Evolutionary conservation across 2,888 invertebrate genomes (phyloP), one percentile per base, ranked within the genome.

Genomic region (Chromoteleia sp.): DNA sequence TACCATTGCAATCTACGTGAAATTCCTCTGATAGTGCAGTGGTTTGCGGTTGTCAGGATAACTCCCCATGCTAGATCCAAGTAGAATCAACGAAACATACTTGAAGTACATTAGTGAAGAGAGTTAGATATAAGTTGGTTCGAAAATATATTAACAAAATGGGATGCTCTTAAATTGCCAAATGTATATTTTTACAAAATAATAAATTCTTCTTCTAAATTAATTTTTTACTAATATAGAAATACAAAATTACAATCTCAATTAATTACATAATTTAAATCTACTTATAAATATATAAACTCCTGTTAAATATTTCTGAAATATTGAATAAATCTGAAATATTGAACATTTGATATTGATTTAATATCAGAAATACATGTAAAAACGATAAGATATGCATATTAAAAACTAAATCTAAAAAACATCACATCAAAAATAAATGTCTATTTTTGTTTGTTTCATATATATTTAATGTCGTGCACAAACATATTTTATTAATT

Each of bases 41-140:
- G 54, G 54, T 36, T 56, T 56, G 54, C 54, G 54, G 54, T 56
- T 56, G 54, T 56, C 54, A 56, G 54, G 36, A 56, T 56, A 56
- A 56, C 54, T 56, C 36, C n/a, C n/a, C 54, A 56, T 56, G 36
- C 54, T 56, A 36, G 36, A 36, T 36, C 54, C 54, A 17, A 33
- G n/a, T 19, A 56, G 36, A 56, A 56, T 56, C 36, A 33, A 33
- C 54, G 54, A 19, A 56, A 56, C 54, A 48, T 48, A 48, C 21
- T 48, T 48, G 48, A 48, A 43, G 43, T 17, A 14, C 12, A 48
- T 48, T 48, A 48, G 48, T 8, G 48, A n/a, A n/a, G 21, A 48
- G 21, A 48, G 48, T 25, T 25, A 14, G 48, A n/a, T 21, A 12
- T n/a, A n/a, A 48, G 21, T 48, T 48, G n/a, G n/a, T 21, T 48